Evolutionary conservation across 2,797 vertebrate species (phyloP).

Genomic region (Tauraco hartlaubi): DNA sequence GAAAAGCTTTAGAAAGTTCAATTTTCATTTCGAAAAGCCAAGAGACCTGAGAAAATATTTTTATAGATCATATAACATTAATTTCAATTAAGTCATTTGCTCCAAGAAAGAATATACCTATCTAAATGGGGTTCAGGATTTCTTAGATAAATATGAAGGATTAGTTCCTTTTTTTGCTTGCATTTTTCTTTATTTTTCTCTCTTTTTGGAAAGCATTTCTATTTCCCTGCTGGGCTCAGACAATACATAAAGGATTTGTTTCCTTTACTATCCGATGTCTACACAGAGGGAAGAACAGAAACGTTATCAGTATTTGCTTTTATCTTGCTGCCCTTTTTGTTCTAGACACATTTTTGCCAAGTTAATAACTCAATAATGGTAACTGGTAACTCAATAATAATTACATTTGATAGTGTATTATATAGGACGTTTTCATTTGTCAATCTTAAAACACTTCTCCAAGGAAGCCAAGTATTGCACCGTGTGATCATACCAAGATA

Average conservation of each 20-base stretch:
- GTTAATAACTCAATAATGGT: conserved; percentile 36
- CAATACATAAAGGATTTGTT: background rate
- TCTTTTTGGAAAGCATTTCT: background rate
- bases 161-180: background rate
- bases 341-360: conserved; percentile 29
- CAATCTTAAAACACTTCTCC: background rate
- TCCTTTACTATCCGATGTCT: background rate
- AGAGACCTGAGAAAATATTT: conserved; percentile 32
- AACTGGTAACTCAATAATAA: conserved; percentile 59
- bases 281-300: background rate
- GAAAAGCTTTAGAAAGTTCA: background rate
- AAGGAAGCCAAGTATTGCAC: background rate
- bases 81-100: conserved; percentile 29
- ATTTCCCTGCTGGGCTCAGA: background rate
- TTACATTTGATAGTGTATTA: conserved; percentile 42
- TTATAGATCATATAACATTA: conserved; percentile 34
- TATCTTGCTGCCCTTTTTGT: conserved; percentile 5
- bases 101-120: conserved; percentile 17
- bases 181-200: background rate
- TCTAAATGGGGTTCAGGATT: background rate
- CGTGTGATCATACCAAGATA: background rate
- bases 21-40: background rate
- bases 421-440: conserved; percentile 42
- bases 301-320: background rate
- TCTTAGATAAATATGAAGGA: background rate